phyloP scores from a whole-genome alignment of 2,888 invertebrate species.

The Leptura quadrifasciata region DNA sequence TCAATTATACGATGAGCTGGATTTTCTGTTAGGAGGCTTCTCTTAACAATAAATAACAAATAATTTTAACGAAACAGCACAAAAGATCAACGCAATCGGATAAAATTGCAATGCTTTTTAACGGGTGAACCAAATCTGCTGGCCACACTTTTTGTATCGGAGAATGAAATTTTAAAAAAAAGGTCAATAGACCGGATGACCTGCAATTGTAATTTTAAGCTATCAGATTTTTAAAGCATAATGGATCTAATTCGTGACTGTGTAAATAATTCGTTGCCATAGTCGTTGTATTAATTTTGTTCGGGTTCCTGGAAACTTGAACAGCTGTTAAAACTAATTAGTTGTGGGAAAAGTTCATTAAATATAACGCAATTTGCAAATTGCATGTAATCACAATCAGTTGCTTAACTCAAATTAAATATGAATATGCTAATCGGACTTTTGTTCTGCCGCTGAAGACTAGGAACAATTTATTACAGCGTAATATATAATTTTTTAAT shows the following conservation, averaged over 20 bases:
- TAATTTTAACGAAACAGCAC: neutral
- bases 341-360: constrained; percentile 46
- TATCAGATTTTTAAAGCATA: constrained; percentile 30
- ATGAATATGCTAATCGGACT: constrained; percentile 21
- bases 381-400: constrained; percentile 33
- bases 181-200: constrained; percentile 37
- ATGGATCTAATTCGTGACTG: constrained; percentile 39
- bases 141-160: neutral
- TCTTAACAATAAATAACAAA: neutral
- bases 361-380: constrained; percentile 42
- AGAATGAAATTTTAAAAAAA: constrained; percentile 1
- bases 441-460: neutral
- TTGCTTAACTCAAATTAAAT: constrained; percentile 23
- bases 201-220: constrained; percentile 21
- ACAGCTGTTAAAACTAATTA: constrained; percentile 49
- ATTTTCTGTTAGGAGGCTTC: no score
- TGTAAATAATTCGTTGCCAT: constrained; percentile 37
- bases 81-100: neutral
- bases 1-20: no score
- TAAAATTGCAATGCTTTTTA: neutral
- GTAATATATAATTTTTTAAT: neutral
- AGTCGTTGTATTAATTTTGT: constrained; percentile 33
- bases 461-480: neutral
- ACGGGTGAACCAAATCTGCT: neutral
- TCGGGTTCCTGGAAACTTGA: constrained; percentile 43